These are phyloP conservation scores for Glaucopsyche alexis DNA, from an alignment of 2,888 invertebrate genomes.

Conservation along the genomic window DNA sequence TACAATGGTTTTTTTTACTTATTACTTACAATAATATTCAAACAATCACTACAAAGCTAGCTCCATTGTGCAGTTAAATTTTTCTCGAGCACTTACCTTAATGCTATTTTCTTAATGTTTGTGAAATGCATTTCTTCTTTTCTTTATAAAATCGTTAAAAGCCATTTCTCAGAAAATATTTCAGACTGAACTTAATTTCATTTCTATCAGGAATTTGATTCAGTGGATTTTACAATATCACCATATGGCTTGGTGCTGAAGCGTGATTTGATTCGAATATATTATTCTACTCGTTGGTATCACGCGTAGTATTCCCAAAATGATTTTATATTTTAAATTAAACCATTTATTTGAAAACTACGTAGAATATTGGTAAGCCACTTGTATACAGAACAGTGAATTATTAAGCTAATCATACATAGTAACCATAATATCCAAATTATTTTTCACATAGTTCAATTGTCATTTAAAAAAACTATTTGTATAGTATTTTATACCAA, in stretches of 20 bases:
- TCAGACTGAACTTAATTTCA: not conserved
- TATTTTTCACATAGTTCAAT: no score
- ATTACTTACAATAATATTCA: not conserved
- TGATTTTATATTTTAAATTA: not conserved
- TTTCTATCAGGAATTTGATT: constrained; percentile 21
- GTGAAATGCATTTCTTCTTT: not conserved
- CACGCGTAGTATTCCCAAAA: not conserved
- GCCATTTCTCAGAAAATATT: not conserved
- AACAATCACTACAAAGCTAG: no score
- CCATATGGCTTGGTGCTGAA: not conserved
- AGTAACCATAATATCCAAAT: no score
- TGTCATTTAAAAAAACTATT: no score
- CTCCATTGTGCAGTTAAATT: no score
- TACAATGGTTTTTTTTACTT: no score
- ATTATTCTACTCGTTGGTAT: not conserved
- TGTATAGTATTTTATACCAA: no score
- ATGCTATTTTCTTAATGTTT: not conserved
- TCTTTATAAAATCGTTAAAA: not conserved
- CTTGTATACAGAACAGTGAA: no score
- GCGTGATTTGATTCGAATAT: not conserved
- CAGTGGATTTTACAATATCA: constrained; percentile 10
- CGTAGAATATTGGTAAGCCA: no score
- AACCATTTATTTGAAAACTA: no score
- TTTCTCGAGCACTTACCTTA: not conserved
- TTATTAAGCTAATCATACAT: no score